A percentile compares a stretch with the other conserved stretches of the same genome.
phyloP scores from a whole-genome alignment of 2,888 invertebrate species.

The Scaeva pyrastri region DNA sequence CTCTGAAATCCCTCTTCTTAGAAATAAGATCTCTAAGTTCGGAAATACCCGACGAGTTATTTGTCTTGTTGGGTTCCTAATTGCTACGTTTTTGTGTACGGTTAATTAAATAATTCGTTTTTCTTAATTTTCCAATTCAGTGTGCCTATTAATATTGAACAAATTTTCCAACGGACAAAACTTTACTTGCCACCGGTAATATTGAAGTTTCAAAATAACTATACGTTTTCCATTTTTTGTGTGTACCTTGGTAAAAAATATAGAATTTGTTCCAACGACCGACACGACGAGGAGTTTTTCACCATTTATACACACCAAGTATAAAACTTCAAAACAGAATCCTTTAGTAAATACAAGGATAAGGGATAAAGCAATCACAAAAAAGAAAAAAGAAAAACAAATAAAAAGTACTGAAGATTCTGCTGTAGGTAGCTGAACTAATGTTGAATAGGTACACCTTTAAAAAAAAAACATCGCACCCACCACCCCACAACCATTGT shows the following conservation, averaged over 20 bases:
- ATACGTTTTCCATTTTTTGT: too few species aligned
- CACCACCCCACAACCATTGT: not conserved
- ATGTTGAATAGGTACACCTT: slow-evolving; percentile 41
- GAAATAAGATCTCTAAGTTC: too few species aligned
- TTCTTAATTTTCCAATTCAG: too few species aligned
- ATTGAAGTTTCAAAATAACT: too few species aligned
- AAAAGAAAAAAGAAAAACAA: slow-evolving; percentile 15
- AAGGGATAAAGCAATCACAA: slow-evolving; percentile 18
- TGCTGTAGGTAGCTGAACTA: slow-evolving; percentile 30
- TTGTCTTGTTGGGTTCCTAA: too few species aligned
- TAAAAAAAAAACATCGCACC: not conserved
- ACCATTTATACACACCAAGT: slow-evolving; percentile 67
- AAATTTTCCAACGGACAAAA: too few species aligned
- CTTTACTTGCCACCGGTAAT: too few species aligned
- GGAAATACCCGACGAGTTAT: too few species aligned
- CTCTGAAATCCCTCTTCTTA: too few species aligned
- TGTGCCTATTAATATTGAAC: too few species aligned
- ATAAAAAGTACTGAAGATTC: slow-evolving; percentile 55
- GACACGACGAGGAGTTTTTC: slow-evolving; percentile 57
- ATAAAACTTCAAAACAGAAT: slow-evolving; percentile 54
- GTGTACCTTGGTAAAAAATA: not conserved
- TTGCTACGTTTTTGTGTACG: too few species aligned
- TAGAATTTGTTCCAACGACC: not conserved
- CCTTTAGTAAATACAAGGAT: slow-evolving; percentile 42
- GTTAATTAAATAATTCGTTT: too few species aligned